These are phyloP conservation scores for Epizoanthus fatuus DNA, from an alignment of 92 coral and sea anemone species.

Conservation along the genomic window DNA sequence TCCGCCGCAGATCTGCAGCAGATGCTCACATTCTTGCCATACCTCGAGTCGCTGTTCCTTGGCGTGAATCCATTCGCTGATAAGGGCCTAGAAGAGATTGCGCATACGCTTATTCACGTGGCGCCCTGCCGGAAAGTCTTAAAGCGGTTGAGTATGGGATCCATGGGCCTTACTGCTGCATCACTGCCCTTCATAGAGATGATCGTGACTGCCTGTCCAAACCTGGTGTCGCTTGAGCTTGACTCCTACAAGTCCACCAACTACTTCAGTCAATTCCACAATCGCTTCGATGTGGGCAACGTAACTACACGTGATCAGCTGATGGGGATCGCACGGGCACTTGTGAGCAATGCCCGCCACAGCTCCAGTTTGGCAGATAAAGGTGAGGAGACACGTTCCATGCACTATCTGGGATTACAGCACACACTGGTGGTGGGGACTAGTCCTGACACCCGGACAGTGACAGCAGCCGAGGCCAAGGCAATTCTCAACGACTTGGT, in stretches of 20 bases:
- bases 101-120: conserved; percentile 25
- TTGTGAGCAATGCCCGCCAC: conserved; percentile 57
- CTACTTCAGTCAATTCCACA: conserved; percentile 69
- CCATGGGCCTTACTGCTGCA: conserved; percentile 67
- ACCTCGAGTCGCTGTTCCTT: conserved; percentile 64
- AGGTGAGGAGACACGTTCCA: conserved; percentile 2
- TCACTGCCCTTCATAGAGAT: conserved; percentile 63
- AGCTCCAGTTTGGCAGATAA: not conserved
- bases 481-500: conserved; percentile 53
- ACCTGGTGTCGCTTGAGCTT: conserved; percentile 67
- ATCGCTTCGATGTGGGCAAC: conserved; percentile 64
- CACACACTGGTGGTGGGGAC: conserved; percentile 64
- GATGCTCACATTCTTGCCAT: conserved; percentile 60
- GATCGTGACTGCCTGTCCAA: conserved; percentile 69
- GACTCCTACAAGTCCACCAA: conserved; percentile 77
- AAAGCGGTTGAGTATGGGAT: conserved; percentile 57
- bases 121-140: conserved; percentile 53
- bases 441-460: conserved; percentile 30
- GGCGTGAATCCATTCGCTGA: conserved; percentile 68
- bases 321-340: conserved; percentile 51
- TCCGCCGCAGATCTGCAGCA: conserved; percentile 42
- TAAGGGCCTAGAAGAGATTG: conserved; percentile 48
- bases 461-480: conserved; percentile 39
- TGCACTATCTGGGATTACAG: conserved; percentile 73
- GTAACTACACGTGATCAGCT: conserved; percentile 37